These are phyloP conservation scores for Lysandra bellargus DNA, from an alignment of 2,888 invertebrate species.

Conservation along the genomic window DNA sequence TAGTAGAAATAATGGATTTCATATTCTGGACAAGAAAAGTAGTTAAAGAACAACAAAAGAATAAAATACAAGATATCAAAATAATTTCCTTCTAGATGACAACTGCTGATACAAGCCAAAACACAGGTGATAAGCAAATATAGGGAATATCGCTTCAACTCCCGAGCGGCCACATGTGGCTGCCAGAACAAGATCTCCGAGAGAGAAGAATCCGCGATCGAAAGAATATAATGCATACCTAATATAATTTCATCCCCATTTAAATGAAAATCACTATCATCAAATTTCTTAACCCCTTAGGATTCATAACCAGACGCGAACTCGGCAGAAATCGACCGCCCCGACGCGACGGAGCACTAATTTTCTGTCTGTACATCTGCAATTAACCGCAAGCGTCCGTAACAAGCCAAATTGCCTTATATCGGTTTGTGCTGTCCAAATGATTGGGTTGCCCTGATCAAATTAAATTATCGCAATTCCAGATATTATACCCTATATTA, in stretches of 20 bases:
- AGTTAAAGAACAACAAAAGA: background rate
- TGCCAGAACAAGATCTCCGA: too few relatives aligned
- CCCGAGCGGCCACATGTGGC: too few relatives aligned
- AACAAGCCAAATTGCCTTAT: slow-evolving; percentile 62
- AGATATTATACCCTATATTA: background rate
- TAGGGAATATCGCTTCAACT: background rate
- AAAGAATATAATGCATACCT: background rate
- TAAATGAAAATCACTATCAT: slow-evolving; percentile 11
- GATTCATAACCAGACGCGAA: slow-evolving; percentile 29
- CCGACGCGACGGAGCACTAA: slow-evolving; percentile 50
- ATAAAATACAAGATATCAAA: background rate
- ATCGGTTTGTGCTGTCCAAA: slow-evolving; percentile 58
- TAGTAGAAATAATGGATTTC: too few relatives aligned
- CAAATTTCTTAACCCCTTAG: slow-evolving; percentile 18
- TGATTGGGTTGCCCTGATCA: slow-evolving; percentile 35
- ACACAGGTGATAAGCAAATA: background rate
- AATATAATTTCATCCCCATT: background rate
- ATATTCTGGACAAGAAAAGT: too few relatives aligned
- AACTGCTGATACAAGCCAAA: too few relatives aligned
- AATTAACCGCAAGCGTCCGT: slow-evolving; percentile 60
- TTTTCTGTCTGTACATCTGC: slow-evolving; percentile 62
- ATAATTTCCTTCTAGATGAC: too few relatives aligned
- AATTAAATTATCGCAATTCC: background rate
- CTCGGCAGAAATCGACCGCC: slow-evolving; percentile 34
- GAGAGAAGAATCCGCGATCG: too few relatives aligned